Percentiles rank a stretch among this genome's conserved stretches.
These are phyloP conservation scores for Protobothrops flavoviridis DNA, from an alignment of 2,113 vertebrate species.

Conservation along the genomic window DNA sequence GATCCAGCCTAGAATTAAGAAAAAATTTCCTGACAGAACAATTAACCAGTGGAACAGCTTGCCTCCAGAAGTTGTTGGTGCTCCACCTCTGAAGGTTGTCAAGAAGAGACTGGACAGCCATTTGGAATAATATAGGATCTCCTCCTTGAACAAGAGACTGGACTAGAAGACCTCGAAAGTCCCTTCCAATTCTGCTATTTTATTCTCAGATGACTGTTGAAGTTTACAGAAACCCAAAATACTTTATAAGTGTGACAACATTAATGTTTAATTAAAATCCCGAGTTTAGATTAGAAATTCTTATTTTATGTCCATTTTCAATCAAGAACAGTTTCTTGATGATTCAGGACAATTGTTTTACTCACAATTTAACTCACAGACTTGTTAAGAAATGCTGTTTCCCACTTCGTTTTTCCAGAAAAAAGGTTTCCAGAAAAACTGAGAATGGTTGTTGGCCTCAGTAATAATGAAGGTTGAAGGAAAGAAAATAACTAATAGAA, in stretches of 20 bases:
- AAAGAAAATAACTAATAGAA: neutral
- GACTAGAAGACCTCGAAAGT: neutral
- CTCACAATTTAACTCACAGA: neutral
- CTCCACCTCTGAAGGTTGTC: neutral
- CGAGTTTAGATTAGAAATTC: neutral
- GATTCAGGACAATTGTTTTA: neutral
- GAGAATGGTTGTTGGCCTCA: neutral
- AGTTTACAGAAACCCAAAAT: neutral
- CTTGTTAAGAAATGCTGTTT: neutral
- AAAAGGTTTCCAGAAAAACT: neutral
- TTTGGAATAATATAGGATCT: neutral
- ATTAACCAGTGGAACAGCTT: neutral
- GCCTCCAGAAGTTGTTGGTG: neutral
- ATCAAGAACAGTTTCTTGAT: neutral
- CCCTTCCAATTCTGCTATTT: neutral
- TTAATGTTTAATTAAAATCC: neutral
- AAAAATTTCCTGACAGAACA: neutral
- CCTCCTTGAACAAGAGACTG: neutral
- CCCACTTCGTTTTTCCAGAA: neutral
- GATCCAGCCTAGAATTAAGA: neutral
- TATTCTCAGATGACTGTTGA: neutral
- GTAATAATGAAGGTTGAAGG: neutral
- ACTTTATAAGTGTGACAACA: neutral
- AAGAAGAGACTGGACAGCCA: neutral
- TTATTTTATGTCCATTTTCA: neutral